Evolutionary conservation across 2,888 invertebrate genomes (phyloP).

Genomic region (Allophyes oxyacanthae): DNA sequence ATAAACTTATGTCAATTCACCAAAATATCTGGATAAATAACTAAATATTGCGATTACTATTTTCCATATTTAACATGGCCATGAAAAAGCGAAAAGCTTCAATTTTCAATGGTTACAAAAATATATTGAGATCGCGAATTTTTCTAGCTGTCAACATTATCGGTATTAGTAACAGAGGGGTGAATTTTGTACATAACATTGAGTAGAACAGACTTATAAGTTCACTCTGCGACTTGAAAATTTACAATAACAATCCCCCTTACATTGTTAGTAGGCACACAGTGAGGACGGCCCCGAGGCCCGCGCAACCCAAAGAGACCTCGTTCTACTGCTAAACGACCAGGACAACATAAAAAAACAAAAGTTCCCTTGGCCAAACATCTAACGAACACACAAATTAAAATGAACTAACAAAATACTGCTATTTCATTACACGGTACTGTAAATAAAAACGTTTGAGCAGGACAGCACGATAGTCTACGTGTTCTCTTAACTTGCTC

Average conservation of each 20-base stretch:
- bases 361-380: slow-evolving; percentile 18
- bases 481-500: slow-evolving; percentile 28
- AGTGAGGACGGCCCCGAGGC: slow-evolving; percentile 80
- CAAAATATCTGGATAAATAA: slow-evolving; percentile 31
- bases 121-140: slow-evolving; percentile 44
- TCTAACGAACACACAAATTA: slow-evolving; percentile 30
- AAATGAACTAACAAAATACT: slow-evolving; percentile 51
- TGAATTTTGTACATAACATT: slow-evolving; percentile 46
- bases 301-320: slow-evolving; percentile 71
- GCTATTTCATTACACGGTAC: slow-evolving; percentile 48
- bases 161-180: slow-evolving; percentile 29
- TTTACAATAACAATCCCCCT: slow-evolving; percentile 48
- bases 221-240: slow-evolving; percentile 49
- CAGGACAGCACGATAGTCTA: slow-evolving; percentile 53
- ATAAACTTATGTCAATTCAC: slow-evolving; percentile 33
- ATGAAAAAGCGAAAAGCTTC: slow-evolving; percentile 20
- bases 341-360: slow-evolving; percentile 25
- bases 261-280: slow-evolving; percentile 74
- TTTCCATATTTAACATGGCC: slow-evolving; percentile 25
- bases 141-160: slow-evolving; percentile 36
- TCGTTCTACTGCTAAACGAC: slow-evolving; percentile 24
- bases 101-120: slow-evolving; percentile 2
- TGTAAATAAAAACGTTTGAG: slow-evolving; percentile 53
- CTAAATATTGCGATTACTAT: slow-evolving; percentile 41
- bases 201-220: slow-evolving; percentile 48